Evolutionary conservation across 2,113 vertebrate species (phyloP), one percentile per base, ranked within the genome.

Genomic region (Hippocampus guttulatus): DNA sequence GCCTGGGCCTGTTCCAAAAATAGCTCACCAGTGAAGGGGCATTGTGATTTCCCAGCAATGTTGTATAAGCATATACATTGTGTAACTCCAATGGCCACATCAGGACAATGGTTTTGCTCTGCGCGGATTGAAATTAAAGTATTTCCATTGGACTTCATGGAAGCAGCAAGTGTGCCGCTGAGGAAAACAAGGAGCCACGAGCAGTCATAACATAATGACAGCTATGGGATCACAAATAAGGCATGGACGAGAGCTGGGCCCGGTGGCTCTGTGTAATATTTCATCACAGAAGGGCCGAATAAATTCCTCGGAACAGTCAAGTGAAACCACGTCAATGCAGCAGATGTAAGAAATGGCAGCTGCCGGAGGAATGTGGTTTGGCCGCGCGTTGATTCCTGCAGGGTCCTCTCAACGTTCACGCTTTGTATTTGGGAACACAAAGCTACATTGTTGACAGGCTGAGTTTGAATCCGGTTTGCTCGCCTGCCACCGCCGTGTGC

Each of bases 261-360:
- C 61, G 83, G 82, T 86, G 90, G 87, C 74, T 87, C 79, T 81
- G 87, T 85, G 89, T 89, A 89, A 88, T 90, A 91, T 92, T 91
- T 91, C 89, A 90, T 91, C 86, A 86, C 67, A 88, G 84, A 88
- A 90, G 88, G 89, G 81, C 88, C 83, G 86, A 90, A 90, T 91
- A 91, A 87, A 92, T 93, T 91, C 89, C 86, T 86, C 69, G 73
- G 79, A 83, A 77, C 81, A 86, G 85, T 80, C 74, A 79, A 88
- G 91, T 85, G 87, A 90, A 90, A 89, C 85, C 90, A 84, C 84
- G 88, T 92, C 90, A 89, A 86, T 84, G 85, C 84, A 86, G 84
- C 91, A 92, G 91, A 93, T 91, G 92, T 92, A 88, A 89, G 81
- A 87, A 87, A 91, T 88, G 87, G 90, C 90, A 92, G 87, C 87